Evolutionary conservation across 2,888 invertebrate genomes (phyloP).

Genomic region (Philopedon plagiatum): DNA sequence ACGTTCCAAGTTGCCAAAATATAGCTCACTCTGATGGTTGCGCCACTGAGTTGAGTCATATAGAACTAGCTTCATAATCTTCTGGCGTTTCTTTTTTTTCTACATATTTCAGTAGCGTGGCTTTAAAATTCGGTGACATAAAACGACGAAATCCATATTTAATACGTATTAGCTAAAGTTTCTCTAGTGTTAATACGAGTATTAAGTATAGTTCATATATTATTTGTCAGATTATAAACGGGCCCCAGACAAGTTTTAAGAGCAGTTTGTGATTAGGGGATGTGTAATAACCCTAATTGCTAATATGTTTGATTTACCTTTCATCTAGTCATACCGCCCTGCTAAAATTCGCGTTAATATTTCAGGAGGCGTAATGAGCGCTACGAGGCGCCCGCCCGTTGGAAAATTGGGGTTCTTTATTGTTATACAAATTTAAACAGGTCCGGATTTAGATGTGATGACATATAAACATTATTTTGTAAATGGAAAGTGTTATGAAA

Average conservation of each 20-base stretch:
- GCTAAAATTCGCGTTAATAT: conserved; percentile 42
- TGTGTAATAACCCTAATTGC: conserved; percentile 64
- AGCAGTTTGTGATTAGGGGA: conserved; percentile 64
- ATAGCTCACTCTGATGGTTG: too few relatives aligned
- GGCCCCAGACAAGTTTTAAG: conserved; percentile 64
- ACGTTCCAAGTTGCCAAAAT: too few relatives aligned
- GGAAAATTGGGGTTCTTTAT: conserved; percentile 38
- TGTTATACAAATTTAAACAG: conserved; percentile 38
- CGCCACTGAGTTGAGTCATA: too few relatives aligned
- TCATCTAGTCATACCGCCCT: conserved; percentile 48
- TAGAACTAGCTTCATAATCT: too few relatives aligned
- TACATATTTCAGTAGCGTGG: too few relatives aligned
- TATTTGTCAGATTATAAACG: conserved; percentile 66
- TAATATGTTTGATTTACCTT: conserved; percentile 59
- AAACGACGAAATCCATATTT: too few relatives aligned
- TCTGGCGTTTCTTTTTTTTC: too few relatives aligned
- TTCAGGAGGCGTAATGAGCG: conserved; percentile 43
- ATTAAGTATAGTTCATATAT: conserved; percentile 61
- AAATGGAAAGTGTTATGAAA: too few relatives aligned
- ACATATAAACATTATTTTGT: conserved; percentile 27
- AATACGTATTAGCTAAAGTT: conserved; percentile 13
- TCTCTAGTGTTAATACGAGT: conserved; percentile 5
- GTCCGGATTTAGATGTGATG: conserved; percentile 13
- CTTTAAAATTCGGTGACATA: too few relatives aligned
- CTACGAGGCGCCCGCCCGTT: conserved; percentile 14